Conservation (phyloP, 2,888 invertebrate genomes). For the Leptinotarsa juncta region DNA sequence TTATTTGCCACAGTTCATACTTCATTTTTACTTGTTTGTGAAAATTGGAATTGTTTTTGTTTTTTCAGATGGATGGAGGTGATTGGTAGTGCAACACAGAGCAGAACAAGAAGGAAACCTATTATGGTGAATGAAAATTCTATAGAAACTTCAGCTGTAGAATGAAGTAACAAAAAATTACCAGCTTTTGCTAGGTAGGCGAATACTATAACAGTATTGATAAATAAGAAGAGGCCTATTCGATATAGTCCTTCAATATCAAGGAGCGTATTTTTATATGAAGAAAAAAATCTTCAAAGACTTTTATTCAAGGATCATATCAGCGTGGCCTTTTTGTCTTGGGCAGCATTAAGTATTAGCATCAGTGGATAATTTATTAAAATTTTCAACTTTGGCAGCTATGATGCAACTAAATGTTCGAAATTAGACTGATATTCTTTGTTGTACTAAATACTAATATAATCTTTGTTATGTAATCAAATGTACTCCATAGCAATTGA, state of each 20-base stretch:
- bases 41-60: slow-evolving; percentile 22
- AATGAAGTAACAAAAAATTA: slow-evolving; percentile 20
- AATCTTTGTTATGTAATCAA: not conserved
- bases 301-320: not conserved
- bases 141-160: slow-evolving; percentile 41
- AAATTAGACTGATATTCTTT: slow-evolving; percentile 24
- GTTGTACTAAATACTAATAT: not conserved
- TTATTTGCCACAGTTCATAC: not conserved
- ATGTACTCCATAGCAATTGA: not conserved
- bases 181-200: not conserved
- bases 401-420: not conserved
- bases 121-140: slow-evolving; percentile 57
- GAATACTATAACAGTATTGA: not conserved
- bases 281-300: not conserved
- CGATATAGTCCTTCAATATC: not conserved
- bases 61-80: slow-evolving; percentile 63
- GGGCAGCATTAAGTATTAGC: not conserved
- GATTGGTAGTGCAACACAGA: slow-evolving; percentile 80
- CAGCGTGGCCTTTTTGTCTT: not conserved
- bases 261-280: not conserved
- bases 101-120: slow-evolving; percentile 55
- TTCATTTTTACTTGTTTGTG: not conserved
- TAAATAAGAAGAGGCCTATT: not conserved
- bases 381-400: slow-evolving; percentile 18
- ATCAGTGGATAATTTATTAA: not conserved